Conservation (phyloP, 2,888 invertebrate genomes). For the Philhelius pedissequus region DNA sequence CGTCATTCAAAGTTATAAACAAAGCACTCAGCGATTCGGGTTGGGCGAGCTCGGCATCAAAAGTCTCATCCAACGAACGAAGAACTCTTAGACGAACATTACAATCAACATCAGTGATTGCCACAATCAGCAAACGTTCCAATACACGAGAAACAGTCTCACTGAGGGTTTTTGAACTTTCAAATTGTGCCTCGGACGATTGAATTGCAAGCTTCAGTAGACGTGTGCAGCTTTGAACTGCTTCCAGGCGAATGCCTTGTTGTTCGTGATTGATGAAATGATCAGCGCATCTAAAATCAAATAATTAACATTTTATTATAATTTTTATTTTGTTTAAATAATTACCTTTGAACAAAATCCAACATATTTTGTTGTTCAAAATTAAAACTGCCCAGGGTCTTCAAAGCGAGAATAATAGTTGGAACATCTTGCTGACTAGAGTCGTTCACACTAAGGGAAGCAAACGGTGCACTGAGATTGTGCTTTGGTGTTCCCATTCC, state of each 20-base stretch:
- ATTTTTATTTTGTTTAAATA: background rate
- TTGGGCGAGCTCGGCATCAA: slow-evolving; percentile 97
- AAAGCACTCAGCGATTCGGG: slow-evolving; percentile 96
- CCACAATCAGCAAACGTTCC: slow-evolving; percentile 92
- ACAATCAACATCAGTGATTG: slow-evolving; percentile 96
- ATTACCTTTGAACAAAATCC: slow-evolving; percentile 88
- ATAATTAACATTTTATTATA: background rate
- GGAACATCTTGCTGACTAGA: slow-evolving; percentile 84
- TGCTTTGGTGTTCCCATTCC: slow-evolving; percentile 87
- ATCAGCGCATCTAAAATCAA: slow-evolving; percentile 87
- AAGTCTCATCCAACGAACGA: slow-evolving; percentile 92
- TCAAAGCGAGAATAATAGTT: slow-evolving; percentile 93
- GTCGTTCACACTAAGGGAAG: slow-evolving; percentile 74
- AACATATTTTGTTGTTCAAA: slow-evolving; percentile 95
- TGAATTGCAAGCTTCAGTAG: slow-evolving; percentile 90
- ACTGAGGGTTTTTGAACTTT: slow-evolving; percentile 90
- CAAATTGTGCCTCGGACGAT: slow-evolving; percentile 80
- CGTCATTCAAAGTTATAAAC: slow-evolving; percentile 97
- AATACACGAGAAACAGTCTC: slow-evolving; percentile 94
- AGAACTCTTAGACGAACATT: slow-evolving; percentile 96
- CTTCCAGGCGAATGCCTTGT: slow-evolving; percentile 94
- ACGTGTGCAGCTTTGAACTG: slow-evolving; percentile 95
- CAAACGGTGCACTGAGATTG: slow-evolving; percentile 77
- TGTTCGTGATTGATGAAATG: slow-evolving; percentile 94
- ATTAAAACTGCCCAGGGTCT: slow-evolving; percentile 93